phyloP scores from a whole-genome alignment of 1,140 invertebrate genomes.

The Delia radicum region DNA sequence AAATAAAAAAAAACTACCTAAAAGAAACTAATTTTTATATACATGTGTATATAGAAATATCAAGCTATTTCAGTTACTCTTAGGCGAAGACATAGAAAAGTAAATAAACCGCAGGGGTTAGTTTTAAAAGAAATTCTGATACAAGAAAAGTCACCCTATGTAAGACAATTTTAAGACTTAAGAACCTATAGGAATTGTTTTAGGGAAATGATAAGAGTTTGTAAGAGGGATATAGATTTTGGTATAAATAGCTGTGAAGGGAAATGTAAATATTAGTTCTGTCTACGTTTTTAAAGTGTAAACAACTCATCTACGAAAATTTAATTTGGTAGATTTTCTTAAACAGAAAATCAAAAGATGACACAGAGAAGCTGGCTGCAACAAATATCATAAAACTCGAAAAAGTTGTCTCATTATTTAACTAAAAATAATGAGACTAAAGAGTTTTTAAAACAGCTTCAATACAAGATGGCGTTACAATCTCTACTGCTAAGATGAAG shows the following conservation, averaged over 20 bases:
- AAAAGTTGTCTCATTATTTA: neutral
- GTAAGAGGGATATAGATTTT: neutral
- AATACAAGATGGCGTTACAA: too few relatives aligned
- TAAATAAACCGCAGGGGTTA: neutral
- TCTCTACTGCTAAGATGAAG: neutral
- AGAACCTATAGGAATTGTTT: neutral
- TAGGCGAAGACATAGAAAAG: neutral
- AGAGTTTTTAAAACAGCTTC: too few relatives aligned
- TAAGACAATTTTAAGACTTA: too few relatives aligned
- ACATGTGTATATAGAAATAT: neutral
- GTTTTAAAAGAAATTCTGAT: neutral
- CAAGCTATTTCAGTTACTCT: neutral
- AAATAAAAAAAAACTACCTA: neutral
- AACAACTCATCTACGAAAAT: slow-evolving; percentile 10
- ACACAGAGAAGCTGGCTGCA: neutral
- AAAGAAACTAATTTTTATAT: neutral
- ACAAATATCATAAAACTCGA: neutral
- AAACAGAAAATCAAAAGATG: neutral
- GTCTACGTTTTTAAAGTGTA: neutral
- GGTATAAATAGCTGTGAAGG: neutral
- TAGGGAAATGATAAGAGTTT: too few relatives aligned
- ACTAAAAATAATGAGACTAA: neutral
- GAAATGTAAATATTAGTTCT: neutral
- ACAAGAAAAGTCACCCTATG: neutral
- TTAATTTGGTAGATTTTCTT: slow-evolving; percentile 8